Evolutionary conservation across 2,113 vertebrate species (phyloP), one percentile per base, ranked within the genome.

Genomic region (Rhea pennata): DNA sequence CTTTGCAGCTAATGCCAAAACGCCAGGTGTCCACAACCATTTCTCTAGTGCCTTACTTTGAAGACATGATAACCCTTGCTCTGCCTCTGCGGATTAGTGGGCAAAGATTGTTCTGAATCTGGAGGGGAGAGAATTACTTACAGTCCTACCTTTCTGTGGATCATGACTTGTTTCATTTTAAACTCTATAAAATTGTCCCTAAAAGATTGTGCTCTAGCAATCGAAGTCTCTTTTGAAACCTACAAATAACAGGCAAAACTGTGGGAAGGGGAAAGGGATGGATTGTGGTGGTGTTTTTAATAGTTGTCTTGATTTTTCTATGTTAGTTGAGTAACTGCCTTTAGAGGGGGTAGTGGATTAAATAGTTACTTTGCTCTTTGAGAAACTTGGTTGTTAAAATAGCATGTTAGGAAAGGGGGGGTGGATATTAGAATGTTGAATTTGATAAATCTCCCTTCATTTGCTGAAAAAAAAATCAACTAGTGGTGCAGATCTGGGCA

Each of bases 151-250:
- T 16, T 16, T 15, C 46, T 61, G n/a, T 5, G 16, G 16, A 56
- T 54, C 8, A 0, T 8, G 54, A 15, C 27, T 56, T 56, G 15
- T 2, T 23, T 6, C 73, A 39, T 40, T 69, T 51, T 42, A 69
- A 79, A 59, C 29, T 10, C 21, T 48, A 0, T 1, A 0, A 62
- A 51, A 39, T 2, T 1, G 3, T 23, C 21, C 31, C 33, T 62
- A 16, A 40, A 40, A 11, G 8, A 26, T 62, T 15, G 19, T 83
- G 15, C 56, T 75, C 4, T 62, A 15, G 20, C 29, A 39, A 4
- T 15, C 4, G 9, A 10, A 2, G 2, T 48, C 36, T 67, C 54
- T 1, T 67, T 66, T 86, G 16, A 26, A 53, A 19, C 21, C 33
- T 31, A 51, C 23, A 2, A 2, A 14, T 46, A 67, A n/a, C 4